phyloP scores from a whole-genome alignment of 2,113 vertebrate species.

The Urocynchramus pylzowi region DNA sequence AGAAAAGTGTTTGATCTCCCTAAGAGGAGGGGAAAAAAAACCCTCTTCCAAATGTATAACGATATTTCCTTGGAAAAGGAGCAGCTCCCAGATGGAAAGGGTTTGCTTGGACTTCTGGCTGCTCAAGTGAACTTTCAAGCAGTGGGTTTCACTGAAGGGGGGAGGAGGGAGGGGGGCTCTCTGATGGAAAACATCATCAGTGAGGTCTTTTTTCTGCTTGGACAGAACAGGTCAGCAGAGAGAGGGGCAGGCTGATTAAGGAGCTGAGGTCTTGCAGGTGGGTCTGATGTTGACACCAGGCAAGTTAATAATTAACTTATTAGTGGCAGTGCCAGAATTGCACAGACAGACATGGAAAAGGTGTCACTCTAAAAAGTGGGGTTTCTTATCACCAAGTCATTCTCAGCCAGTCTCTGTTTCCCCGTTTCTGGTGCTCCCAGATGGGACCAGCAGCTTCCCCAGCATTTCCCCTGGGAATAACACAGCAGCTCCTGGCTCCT shows the following conservation, averaged over 20 bases:
- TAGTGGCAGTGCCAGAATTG: background rate
- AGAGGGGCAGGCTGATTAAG: background rate
- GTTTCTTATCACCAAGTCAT: background rate
- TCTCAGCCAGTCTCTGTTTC: background rate
- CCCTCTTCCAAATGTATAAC: background rate
- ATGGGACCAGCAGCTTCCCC: background rate
- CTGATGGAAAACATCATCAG: background rate
- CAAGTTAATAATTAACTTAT: no score
- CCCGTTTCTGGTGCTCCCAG: background rate
- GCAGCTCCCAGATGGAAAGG: background rate
- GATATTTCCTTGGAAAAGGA: background rate
- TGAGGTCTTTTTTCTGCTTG: fast-evolving
- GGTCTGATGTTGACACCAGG: fast-evolving
- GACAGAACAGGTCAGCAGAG: background rate
- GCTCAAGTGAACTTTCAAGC: background rate
- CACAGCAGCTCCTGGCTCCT: background rate
- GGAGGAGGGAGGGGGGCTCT: background rate
- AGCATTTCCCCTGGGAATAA: background rate
- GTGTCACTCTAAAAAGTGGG: background rate
- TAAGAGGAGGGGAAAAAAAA: background rate
- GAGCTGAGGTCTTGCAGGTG: background rate
- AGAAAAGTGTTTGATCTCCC: constrained; percentile 1
- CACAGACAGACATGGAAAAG: fast-evolving
- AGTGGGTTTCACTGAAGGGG: background rate
- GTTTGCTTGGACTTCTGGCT: background rate